Base-by-base conservation (phyloP, 2,113 vertebrate genomes). In the Litocranius walleri region DNA sequence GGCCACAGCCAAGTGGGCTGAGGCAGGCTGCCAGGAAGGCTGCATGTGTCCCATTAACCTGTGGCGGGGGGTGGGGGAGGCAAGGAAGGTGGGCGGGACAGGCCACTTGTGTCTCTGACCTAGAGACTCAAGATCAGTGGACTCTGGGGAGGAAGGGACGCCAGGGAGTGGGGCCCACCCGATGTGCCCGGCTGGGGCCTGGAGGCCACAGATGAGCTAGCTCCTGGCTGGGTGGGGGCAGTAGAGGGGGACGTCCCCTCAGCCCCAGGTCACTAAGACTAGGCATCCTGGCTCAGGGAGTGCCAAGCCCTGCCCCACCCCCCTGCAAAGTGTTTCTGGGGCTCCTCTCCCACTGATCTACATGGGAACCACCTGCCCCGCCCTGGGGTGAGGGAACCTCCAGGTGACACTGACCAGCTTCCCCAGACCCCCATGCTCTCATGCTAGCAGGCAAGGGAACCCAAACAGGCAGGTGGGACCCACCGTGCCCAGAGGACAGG, bases 401-500 rank as follows among this genome's bases (percentile, higher is more conserved):
- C 33, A 21, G 29, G 61, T 2, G 30, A 82, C n/a, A 30, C 7
- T 64, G 13, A 43, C 43, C 48, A 52, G 52, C 62, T 83, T 83
- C 27, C 40, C 21, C 4, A 50, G 54, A 30, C n/a, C 50, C 48
- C 87, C 11, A 13, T 25, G 61, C 33, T 48, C 17, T 10, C 71
- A 50, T 11, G 19, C 57, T 10, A 5, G 50, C 6, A 25, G 7
- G 33, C 13, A 74, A n/a, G 67, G n/a, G n/a, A 74, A 23, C 64
- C 50, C 45, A 52, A 25, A 36, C 9, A 64, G 23, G 82, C 30
- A 52, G 50, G 81, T 61, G 15, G 11, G 23, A n/a, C 25, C 43
- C 7, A 3, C 17, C 0, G n/a, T 30, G 27, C n/a, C 9, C 2
- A 36, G 13, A 54, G 10, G 64, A 74, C 15, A 40, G 33, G 15